Conservation (phyloP, 2,888 invertebrate species). For the Sericinus montela region DNA sequence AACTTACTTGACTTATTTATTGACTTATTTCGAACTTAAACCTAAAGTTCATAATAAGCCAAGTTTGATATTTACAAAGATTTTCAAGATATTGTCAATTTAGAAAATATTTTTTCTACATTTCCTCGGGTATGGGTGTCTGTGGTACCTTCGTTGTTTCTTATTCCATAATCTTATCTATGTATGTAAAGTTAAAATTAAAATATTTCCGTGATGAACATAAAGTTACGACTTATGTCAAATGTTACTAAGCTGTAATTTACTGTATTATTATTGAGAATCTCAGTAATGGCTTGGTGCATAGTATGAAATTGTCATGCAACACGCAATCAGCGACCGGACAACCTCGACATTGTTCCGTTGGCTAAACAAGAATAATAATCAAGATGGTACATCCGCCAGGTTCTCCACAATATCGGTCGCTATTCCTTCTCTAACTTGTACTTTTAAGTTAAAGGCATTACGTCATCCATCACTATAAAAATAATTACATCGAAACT, state of each 20-base stretch:
- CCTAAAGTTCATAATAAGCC: too few species aligned
- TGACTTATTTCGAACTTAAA: too few species aligned
- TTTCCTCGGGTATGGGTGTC: too few species aligned
- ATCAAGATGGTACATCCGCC: constrained; percentile 39
- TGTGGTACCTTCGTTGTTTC: too few species aligned
- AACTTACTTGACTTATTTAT: too few species aligned
- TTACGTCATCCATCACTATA: constrained; percentile 2
- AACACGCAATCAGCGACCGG: constrained; percentile 40
- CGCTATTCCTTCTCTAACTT: constrained; percentile 10
- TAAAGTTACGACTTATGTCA: constrained; percentile 20
- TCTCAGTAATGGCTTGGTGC: constrained; percentile 21
- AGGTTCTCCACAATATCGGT: constrained; percentile 23
- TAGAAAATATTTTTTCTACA: too few species aligned
- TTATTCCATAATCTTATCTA: too few species aligned
- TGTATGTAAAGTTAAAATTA: too few species aligned
- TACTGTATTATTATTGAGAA: constrained; percentile 27
- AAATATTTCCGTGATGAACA: too few species aligned
- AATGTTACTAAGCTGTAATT: constrained; percentile 17
- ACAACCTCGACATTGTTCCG: constrained; percentile 47
- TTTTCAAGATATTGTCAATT: too few species aligned
- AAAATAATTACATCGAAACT: too few species aligned
- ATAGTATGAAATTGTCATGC: constrained; percentile 37
- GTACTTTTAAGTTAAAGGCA: constrained; percentile 7
- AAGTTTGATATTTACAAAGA: too few species aligned
- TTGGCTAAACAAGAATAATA: constrained; percentile 44